These are phyloP conservation scores for Cataglyphis rosenhaueri DNA, from an alignment of 2,888 invertebrate species.

Conservation along the genomic window DNA sequence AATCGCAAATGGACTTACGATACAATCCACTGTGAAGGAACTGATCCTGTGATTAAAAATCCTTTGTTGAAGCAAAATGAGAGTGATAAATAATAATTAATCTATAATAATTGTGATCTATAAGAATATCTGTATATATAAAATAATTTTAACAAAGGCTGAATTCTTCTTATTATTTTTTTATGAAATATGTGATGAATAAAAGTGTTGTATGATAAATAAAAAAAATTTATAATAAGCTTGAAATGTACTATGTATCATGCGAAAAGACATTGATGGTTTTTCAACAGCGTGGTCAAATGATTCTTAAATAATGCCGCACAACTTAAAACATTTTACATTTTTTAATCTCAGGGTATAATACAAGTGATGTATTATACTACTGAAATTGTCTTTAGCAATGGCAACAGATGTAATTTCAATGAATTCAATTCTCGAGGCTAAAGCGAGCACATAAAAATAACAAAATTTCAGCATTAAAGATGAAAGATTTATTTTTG, in stretches of 20 bases:
- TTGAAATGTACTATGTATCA: neutral
- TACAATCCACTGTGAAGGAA: slow-evolving; percentile 92
- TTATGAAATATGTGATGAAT: neutral
- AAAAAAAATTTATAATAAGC: neutral
- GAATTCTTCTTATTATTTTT: neutral
- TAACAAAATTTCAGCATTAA: neutral
- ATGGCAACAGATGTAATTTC: neutral
- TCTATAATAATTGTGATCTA: neutral
- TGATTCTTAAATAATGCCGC: neutral
- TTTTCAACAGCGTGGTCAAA: too few relatives aligned
- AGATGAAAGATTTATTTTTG: neutral
- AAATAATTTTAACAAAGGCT: neutral
- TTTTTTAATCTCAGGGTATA: neutral
- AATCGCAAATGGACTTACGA: slow-evolving; percentile 93
- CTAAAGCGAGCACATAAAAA: neutral
- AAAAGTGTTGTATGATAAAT: neutral
- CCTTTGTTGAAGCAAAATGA: slow-evolving; percentile 73
- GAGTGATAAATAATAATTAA: neutral
- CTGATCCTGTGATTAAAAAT: slow-evolving; percentile 89
- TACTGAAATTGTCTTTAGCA: neutral
- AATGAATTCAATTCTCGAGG: neutral
- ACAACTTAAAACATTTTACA: neutral
- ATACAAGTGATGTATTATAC: neutral
- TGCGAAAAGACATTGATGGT: neutral
- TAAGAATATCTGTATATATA: slow-evolving; percentile 32